A percentile compares a stretch with the other conserved stretches of the same genome.
Conservation (phyloP, 1,140 invertebrate species). For the Anastrepha obliqua region DNA sequence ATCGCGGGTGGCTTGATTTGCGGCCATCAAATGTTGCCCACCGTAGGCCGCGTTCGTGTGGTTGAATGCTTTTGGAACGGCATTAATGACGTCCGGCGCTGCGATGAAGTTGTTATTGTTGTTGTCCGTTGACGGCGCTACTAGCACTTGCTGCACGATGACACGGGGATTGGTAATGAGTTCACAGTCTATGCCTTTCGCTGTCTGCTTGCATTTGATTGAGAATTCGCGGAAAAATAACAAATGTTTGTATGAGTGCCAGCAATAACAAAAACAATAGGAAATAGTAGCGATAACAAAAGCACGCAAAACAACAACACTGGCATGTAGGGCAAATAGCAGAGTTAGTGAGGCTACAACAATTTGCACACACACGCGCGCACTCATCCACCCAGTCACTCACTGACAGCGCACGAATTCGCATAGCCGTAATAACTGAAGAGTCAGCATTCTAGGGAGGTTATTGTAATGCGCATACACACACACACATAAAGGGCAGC, state of each 20-base stretch:
- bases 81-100: conserved; percentile 37
- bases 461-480: neutral
- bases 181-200: conserved; percentile 4
- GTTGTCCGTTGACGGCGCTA: neutral
- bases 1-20: conserved; percentile 17
- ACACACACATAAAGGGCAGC: too few species aligned
- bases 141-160: too few species aligned
- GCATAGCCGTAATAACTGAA: neutral
- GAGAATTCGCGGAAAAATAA: conserved; percentile 25
- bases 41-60: neutral
- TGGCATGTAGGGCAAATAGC: too few species aligned
- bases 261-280: neutral
- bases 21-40: conserved; percentile 38
- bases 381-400: too few species aligned
- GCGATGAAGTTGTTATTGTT: neutral
- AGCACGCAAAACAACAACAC: too few species aligned
- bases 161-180: conserved; percentile 22
- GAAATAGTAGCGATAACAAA: neutral
- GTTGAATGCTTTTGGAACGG: conserved; percentile 4
- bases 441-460: neutral
- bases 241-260: neutral
- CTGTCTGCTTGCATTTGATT: neutral
- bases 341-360: too few species aligned
- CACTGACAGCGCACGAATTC: neutral
- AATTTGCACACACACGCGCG: too few species aligned